Conservation (phyloP, 2,888 invertebrate species). For the Harmothoe impar region DNA sequence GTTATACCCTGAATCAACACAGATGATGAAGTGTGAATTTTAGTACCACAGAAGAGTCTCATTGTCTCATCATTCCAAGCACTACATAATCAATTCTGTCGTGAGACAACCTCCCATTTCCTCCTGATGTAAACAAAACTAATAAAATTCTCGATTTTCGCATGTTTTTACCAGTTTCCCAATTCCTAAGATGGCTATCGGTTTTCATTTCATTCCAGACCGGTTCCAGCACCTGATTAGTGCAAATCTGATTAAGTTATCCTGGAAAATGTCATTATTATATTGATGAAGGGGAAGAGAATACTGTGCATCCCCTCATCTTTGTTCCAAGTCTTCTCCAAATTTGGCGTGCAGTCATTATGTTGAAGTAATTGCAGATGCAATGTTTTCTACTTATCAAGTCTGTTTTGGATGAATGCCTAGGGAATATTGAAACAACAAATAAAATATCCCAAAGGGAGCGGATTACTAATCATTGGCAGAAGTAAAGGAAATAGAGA, state of each 20-base stretch:
- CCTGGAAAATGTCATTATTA: slow-evolving; percentile 33
- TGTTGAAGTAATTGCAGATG: not conserved
- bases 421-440: not conserved
- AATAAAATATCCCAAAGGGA: no score
- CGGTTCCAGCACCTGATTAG: not conserved
- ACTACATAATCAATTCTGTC: no score
- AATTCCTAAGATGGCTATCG: slow-evolving; percentile 26
- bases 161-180: not conserved
- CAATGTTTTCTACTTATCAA: not conserved
- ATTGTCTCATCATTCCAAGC: no score
- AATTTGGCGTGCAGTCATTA: not conserved
- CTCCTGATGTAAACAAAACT: not conserved
- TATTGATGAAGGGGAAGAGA: not conserved
- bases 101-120: no score
- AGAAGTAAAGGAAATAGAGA: no score
- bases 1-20: no score
- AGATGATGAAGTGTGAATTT: no score
- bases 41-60: no score
- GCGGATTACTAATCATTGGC: no score
- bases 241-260: not conserved
- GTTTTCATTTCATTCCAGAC: not conserved
- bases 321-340: not conserved
- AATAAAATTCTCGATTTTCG: slow-evolving; percentile 2
- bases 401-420: not conserved
- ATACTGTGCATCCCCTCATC: not conserved